Conservation (phyloP, 2,113 vertebrate species). For the Gnathonemus echidnorhynchus region DNA sequence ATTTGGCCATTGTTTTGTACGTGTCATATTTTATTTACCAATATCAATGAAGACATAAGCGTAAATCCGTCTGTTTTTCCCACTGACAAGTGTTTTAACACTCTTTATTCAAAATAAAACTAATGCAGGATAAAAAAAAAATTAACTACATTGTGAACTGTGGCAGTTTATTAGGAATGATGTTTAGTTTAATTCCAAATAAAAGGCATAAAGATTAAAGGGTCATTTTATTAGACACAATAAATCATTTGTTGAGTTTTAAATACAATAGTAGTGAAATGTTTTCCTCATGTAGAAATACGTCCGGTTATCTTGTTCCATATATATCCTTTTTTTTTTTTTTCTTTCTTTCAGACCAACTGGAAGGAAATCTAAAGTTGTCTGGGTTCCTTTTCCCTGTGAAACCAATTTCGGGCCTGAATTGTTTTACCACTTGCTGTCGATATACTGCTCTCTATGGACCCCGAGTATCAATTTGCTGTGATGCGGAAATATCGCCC, state of each 20-base stretch:
- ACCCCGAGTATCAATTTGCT: slow-evolving; percentile 31
- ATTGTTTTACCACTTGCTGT: slow-evolving; percentile 41
- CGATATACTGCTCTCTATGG: slow-evolving; percentile 23
- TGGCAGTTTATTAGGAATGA: slow-evolving; percentile 22
- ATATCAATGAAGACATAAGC: neutral
- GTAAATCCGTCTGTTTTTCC: neutral
- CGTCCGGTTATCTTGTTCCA: slow-evolving; percentile 30
- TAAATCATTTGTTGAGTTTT: slow-evolving; percentile 39
- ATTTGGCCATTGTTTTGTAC: neutral
- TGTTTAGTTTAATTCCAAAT: slow-evolving; percentile 26
- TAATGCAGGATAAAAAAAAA: neutral
- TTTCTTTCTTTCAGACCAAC: slow-evolving; percentile 17
- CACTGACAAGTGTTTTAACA: neutral
- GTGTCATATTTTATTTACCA: neutral
- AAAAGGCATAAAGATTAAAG: slow-evolving; percentile 29
- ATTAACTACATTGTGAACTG: neutral
- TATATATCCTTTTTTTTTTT: slow-evolving; percentile 16
- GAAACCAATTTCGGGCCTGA: slow-evolving; percentile 36
- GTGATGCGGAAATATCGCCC: slow-evolving; percentile 1
- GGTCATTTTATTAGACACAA: slow-evolving; percentile 31
- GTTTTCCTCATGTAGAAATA: slow-evolving; percentile 38
- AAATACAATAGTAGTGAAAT: slow-evolving; percentile 32
- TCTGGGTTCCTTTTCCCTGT: slow-evolving; percentile 28
- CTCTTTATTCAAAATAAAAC: neutral
- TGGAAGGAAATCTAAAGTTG: slow-evolving; percentile 33